These are phyloP conservation scores for Aegithalos caudatus DNA, from an alignment of 2,113 vertebrate species.

Conservation along the genomic window DNA sequence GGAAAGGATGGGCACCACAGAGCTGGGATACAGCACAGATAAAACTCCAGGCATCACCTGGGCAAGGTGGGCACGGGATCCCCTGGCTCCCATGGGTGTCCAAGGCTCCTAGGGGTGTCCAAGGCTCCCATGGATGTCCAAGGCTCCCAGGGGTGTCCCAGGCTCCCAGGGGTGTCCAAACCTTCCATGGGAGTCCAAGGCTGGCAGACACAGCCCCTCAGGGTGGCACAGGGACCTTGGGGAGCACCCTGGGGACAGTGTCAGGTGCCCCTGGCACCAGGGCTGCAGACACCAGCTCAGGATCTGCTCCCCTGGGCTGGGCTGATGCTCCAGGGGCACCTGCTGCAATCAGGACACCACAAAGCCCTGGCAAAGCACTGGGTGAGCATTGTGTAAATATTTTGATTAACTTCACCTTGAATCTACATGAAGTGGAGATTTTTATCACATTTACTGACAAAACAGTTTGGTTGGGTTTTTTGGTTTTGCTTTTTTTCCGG, in stretches of 20 bases:
- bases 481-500: not conserved
- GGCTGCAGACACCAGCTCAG: not conserved
- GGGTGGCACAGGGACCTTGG: not conserved
- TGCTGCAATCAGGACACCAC: not conserved
- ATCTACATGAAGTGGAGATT: conserved; percentile 36
- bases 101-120: too few species aligned
- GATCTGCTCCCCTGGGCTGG: not conserved
- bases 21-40: too few species aligned
- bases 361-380: not conserved
- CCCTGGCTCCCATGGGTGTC: too few species aligned
- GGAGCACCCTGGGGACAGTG: accelerated
- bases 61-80: too few species aligned
- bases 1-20: too few species aligned
- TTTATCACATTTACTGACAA: conserved; percentile 58
- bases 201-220: not conserved
- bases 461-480: not conserved
- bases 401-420: conserved; percentile 34
- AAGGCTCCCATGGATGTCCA: not conserved
- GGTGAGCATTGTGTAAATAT: not conserved
- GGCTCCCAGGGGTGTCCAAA: not conserved
- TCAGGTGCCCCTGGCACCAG: not conserved
- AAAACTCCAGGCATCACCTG: too few species aligned
- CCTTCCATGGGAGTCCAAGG: not conserved
- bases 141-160: not conserved
- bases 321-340: not conserved